Percentiles rank a stretch among this genome's conserved stretches.
These are phyloP conservation scores for Zapus hudsonius DNA, from an alignment of 2,113 vertebrate genomes.

Conservation along the genomic window DNA sequence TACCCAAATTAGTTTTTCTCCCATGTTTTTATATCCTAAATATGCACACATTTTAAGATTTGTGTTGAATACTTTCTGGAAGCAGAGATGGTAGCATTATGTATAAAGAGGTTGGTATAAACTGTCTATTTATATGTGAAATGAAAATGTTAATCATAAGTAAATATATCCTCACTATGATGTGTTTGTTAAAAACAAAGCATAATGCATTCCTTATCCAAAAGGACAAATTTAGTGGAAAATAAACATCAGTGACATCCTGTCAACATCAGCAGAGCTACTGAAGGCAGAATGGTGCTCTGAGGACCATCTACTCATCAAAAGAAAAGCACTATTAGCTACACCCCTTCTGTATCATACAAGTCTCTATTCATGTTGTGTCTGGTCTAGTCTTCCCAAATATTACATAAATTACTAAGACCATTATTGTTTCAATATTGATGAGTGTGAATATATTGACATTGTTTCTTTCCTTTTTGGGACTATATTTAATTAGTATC, in stretches of 20 bases:
- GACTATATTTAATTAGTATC: conserved; percentile 53
- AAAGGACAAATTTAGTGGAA: neutral
- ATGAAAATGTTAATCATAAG: neutral
- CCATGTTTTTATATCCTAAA: neutral
- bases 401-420: neutral
- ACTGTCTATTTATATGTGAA: neutral
- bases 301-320: neutral
- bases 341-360: neutral
- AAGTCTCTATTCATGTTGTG: neutral
- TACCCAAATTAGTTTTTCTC: neutral
- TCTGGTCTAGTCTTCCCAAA: neutral
- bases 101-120: neutral
- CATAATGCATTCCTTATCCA: neutral
- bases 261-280: neutral
- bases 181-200: neutral
- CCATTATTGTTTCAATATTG: neutral
- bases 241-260: neutral
- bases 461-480: conserved; percentile 32
- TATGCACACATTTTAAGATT: neutral
- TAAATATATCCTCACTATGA: neutral
- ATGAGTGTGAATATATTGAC: neutral
- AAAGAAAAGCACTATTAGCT: neutral
- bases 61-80: neutral
- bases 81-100: neutral
- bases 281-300: neutral